phyloP scores from a whole-genome alignment of 2,797 vertebrate genomes.

The Periophthalmus magnuspinnatus region DNA sequence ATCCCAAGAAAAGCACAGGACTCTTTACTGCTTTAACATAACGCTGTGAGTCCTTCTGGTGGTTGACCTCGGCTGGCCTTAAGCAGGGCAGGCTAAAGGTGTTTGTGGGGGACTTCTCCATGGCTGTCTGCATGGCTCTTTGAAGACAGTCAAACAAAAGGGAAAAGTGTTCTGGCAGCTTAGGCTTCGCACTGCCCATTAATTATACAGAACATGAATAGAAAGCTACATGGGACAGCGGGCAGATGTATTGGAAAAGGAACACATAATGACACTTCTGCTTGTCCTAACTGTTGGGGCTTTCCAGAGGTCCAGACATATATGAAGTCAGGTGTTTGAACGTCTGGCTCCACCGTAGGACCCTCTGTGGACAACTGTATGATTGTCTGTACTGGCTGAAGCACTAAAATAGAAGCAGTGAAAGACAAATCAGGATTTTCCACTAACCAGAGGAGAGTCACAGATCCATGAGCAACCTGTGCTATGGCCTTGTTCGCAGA shows the following conservation, averaged over 20 bases:
- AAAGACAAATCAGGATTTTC: slow-evolving; percentile 10
- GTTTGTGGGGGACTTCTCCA: slow-evolving; percentile 40
- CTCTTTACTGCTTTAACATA: slow-evolving; percentile 45
- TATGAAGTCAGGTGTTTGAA: not conserved
- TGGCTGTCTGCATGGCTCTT: slow-evolving; percentile 23
- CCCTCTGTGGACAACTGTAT: not conserved
- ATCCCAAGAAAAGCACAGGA: slow-evolving; percentile 19
- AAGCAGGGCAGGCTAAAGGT: slow-evolving; percentile 28
- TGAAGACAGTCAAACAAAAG: slow-evolving; percentile 19
- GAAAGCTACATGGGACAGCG: slow-evolving; percentile 6
- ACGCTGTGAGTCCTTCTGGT: slow-evolving; percentile 39
- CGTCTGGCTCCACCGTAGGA: not conserved
- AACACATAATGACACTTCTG: slow-evolving; percentile 21
- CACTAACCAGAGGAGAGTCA: slow-evolving; percentile 11
- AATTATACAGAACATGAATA: slow-evolving; percentile 41
- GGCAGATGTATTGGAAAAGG: slow-evolving; percentile 6
- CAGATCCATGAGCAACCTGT: slow-evolving; percentile 21
- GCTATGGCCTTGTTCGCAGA: slow-evolving; percentile 25
- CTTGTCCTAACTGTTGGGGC: slow-evolving; percentile 10
- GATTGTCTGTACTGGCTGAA: not conserved
- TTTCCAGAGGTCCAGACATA: not conserved
- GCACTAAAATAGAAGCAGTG: slow-evolving; percentile 11
- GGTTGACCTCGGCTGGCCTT: slow-evolving; percentile 51
- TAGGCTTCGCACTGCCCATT: slow-evolving; percentile 22
- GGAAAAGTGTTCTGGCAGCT: slow-evolving; percentile 14